Base-by-base conservation (phyloP, 2,113 vertebrate genomes). In the Muntiacus reevesi region DNA sequence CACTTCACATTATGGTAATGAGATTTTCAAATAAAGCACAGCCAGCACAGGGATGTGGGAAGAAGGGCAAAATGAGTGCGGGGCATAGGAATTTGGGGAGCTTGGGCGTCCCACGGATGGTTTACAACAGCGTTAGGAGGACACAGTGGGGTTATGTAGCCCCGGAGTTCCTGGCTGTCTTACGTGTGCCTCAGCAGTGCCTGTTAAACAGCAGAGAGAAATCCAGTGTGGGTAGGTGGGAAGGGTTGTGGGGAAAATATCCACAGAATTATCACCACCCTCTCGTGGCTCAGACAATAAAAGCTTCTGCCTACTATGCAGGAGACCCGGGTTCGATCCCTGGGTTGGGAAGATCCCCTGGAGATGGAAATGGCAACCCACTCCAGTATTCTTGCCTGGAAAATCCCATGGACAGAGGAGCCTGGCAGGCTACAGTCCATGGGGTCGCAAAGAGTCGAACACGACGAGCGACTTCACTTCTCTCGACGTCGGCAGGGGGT, bases 1-100 rank as follows among this genome's bases (percentile, higher is more conserved):
- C 78, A 33, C 52, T 93, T 93, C 15, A 13, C 47, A 25, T 88
- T 76, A 78, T 74, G 83, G 43, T 90, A 87, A 96, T 92, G 30
- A 95, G 84, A 93, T 97, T 96, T 91, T 92, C 87, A 87, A 97
- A 89, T 82, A 97, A 89, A 97, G 79, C 59, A 93, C 54, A 78
- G 50, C 52, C 79, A 90, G 59, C 47, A 30, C 3, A 52, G 82
- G 59, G 60, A 21, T 47, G 14, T 50, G 59, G 52, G 78, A 47
- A 90, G 54, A 21, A 17, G 19, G 1, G 62, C 7, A 74, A 62
- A 54, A 50, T n/a, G 11, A 91, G 54, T 62, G 81, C 52, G 64
- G 55, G 96, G 36, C 92, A 78, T 3, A 5, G 74, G 91, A 62
- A 60, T 60, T 36, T 90, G 1, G 6, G 55, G 67, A 27, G 6